These are phyloP conservation scores for Setophaga kirtlandii DNA, from an alignment of 2,113 vertebrate genomes.

Conservation along the genomic window DNA sequence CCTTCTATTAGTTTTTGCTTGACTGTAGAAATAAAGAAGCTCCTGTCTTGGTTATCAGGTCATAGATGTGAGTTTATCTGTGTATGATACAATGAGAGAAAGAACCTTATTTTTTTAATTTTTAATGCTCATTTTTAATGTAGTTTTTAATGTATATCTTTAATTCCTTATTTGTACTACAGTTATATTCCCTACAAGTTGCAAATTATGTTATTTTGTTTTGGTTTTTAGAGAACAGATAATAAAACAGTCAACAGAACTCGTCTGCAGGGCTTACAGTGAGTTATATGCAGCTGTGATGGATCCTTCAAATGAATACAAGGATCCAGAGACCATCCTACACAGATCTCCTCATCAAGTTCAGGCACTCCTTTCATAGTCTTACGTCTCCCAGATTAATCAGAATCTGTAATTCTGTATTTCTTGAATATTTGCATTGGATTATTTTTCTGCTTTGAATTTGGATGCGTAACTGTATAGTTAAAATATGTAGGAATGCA, in stretches of 20 bases:
- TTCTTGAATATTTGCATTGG: not conserved
- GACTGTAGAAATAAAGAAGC: not conserved
- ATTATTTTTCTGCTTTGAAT: slow-evolving; percentile 29
- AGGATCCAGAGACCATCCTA: slow-evolving; percentile 86
- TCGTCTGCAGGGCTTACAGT: slow-evolving; percentile 90
- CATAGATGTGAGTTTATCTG: not conserved
- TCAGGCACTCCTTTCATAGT: slow-evolving; percentile 87
- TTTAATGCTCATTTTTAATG: not conserved
- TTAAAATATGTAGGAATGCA: slow-evolving; percentile 1
- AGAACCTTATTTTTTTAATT: not conserved
- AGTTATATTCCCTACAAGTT: not conserved
- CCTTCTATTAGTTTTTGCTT: not conserved
- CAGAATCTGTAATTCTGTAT: not conserved
- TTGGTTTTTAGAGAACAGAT: slow-evolving; percentile 88
- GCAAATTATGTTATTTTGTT: not conserved
- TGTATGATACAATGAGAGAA: not conserved
- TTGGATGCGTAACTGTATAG: not conserved
- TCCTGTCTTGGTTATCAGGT: not conserved
- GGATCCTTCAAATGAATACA: slow-evolving; percentile 83
- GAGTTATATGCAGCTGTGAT: slow-evolving; percentile 89
- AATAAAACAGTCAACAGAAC: slow-evolving; percentile 90
- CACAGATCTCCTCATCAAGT: slow-evolving; percentile 92
- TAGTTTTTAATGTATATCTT: not conserved
- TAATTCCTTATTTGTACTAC: not conserved
- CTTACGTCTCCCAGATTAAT: not conserved